Percentiles rank a stretch among this genome's conserved stretches.
Conservation (phyloP, 2,888 invertebrate species). For the Leptogaster cylindrica region DNA sequence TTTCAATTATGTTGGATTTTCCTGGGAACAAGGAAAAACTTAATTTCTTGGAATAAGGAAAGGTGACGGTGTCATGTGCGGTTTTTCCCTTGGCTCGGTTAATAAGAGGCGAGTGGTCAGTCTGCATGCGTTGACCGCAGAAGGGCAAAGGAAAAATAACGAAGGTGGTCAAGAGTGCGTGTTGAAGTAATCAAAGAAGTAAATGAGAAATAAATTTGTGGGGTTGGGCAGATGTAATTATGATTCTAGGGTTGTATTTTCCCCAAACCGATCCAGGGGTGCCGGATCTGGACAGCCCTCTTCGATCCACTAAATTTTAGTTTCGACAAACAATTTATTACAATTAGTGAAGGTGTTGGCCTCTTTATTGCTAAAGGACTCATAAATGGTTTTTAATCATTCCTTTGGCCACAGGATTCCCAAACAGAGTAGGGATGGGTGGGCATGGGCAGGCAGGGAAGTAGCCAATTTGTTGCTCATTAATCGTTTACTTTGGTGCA, state of each 20-base stretch:
- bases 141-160: slow-evolving; percentile 4
- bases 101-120: slow-evolving; percentile 15
- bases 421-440: no score
- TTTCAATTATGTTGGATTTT: slow-evolving; percentile 21
- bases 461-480: slow-evolving; percentile 19
- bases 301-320: slow-evolving; percentile 8
- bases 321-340: slow-evolving; percentile 45
- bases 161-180: slow-evolving; percentile 40
- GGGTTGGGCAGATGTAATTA: slow-evolving; percentile 47
- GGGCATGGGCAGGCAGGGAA: no score
- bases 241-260: slow-evolving; percentile 27
- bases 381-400: slow-evolving; percentile 40
- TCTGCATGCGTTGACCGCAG: neutral
- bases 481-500: slow-evolving; percentile 6
- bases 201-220: slow-evolving; percentile 46
- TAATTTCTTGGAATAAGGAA: slow-evolving; percentile 15
- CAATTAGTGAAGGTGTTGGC: slow-evolving; percentile 46
- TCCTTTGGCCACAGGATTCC: neutral
- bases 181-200: slow-evolving; percentile 45
- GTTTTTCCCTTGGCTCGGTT: slow-evolving; percentile 9
- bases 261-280: neutral
- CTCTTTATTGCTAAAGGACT: slow-evolving; percentile 31
- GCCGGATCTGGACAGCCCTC: neutral
- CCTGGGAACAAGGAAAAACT: slow-evolving; percentile 19
- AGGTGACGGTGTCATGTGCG: slow-evolving; percentile 15